Base-by-base conservation (phyloP, 2,797 vertebrate genomes). In the Delichon dasypus region DNA sequence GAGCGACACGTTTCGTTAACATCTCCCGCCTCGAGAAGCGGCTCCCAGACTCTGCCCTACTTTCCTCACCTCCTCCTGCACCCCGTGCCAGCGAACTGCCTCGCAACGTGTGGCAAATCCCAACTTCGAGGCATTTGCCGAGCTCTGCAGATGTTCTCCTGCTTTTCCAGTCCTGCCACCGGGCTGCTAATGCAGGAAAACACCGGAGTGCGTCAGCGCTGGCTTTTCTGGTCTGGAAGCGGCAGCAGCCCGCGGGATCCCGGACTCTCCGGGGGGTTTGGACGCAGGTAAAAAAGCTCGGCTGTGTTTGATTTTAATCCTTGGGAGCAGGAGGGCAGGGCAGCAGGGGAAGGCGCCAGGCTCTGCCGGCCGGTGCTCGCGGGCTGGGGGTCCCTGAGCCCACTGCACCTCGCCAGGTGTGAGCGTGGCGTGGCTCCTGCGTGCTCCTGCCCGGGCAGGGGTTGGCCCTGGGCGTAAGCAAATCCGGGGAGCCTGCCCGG, bases 91-190 rank as follows among this genome's bases (percentile, higher is more conserved):
- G 85, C 64, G 15, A 66, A 13, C 2, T 9, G 86, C 11, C 72
- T 50, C 42, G 93, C 73, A 27, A 42, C 20, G 10, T 1, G 86
- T 11, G 86, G 86, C 86, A 76, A 74, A 95, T 90, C 73, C 71
- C 80, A 23, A 53, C 94, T 94, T 75, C 42, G 2, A 94, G 94
- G 40, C 76, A 4, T 93, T 83, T 92, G 93, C 94, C 67, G 60
- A 95, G 94, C 85, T 97, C 79, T 82, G 96, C 92, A 91, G 94
- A 85, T 94, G 94, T 38, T 95, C 92, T 89, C 94, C 94, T 86
- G 94, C 94, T 95, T 91, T 97, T 95, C 96, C 90, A 65, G 95
- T 95, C 95, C 91, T 86, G 72, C 92, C 93, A 42, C 66, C 2
- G 9, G 53, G 78, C 79, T 88, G 78, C 62, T 87, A 10, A 67